Conservation (phyloP, 2,113 vertebrate genomes). For the Odontophorus gujanensis region DNA sequence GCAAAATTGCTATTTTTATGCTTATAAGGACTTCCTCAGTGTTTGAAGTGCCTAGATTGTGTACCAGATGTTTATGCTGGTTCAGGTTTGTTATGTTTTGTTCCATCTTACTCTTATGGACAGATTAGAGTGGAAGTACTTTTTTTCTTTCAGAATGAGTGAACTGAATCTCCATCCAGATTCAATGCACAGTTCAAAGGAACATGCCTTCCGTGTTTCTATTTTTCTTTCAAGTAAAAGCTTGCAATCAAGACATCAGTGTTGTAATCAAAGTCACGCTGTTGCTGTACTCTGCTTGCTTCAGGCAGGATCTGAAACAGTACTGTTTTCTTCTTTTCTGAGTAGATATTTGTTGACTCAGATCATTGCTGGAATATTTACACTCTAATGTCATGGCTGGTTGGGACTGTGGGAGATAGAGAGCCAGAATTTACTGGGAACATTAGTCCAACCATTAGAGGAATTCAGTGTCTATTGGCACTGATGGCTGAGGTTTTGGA, state of each 20-base stretch:
- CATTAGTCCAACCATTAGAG: neutral
- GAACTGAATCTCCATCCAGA: neutral
- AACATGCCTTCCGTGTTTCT: neutral
- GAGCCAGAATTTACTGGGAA: neutral
- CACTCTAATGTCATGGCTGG: too few relatives aligned
- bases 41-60: neutral
- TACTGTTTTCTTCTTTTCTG: neutral
- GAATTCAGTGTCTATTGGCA: neutral
- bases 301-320: neutral
- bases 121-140: neutral
- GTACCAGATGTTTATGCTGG: neutral
- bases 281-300: neutral
- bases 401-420: neutral
- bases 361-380: neutral
- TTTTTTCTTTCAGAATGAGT: neutral
- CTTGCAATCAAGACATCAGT: neutral
- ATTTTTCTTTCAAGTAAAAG: neutral
- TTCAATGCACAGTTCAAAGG: neutral
- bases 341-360: neutral
- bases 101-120: neutral
- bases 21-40: neutral
- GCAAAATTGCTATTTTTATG: neutral
- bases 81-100: neutral
- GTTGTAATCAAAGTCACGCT: neutral
- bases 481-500: too few relatives aligned